Evolutionary conservation across 1,140 invertebrate genomes (phyloP), one percentile per base, ranked within the genome.

Genomic region (Neoseiulus cucumeris): DNA sequence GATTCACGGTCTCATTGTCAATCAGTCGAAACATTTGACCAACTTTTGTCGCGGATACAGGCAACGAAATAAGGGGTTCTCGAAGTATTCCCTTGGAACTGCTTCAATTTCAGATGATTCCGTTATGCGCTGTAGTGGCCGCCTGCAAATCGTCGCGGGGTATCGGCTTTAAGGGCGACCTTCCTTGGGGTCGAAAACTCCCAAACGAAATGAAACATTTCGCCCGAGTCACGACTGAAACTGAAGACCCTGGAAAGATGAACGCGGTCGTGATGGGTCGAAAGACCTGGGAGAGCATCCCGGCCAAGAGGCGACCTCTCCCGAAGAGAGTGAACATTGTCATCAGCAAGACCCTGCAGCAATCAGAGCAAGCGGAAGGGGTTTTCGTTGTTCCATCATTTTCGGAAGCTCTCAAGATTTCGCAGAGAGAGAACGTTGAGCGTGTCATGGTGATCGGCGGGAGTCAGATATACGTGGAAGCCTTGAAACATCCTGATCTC

Each of bases 141-240:
- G 51, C 33, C 17, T 59, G 51, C 22, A 59, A 59, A 59, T 12
- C 51, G 25, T 18, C 51, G 22, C 1, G 22, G 51, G 51, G 51
- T 18, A 59, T 59, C 33, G 51, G 51, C 22, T 29, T 29, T 20
- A n/a, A 25, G 22, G 51, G 51, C 14, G 22, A 33, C 22, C 51
- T 59, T 25, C 51, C 51, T 20, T 59, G 51, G 51, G 51, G 51
- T 25, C 51, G 51, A 20, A 59, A 33, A 17, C 51, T 59, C 25
- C 51, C 51, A n/a, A 59, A 59, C 22, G 51, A 59, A 59, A 59
- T 59, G 51, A 59, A 59, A 33, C 51, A 59, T 25, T 59, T 59
- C 33, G 51, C 51, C 33, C 51, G 51, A 25, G 22, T 59, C 9
- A 59, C 51, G 9, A 59, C 51, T 20, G 33, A n/a, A 25, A 59